Evolutionary conservation across 1,140 invertebrate genomes (phyloP).

Genomic region (Yoshiicerus persimilis): DNA sequence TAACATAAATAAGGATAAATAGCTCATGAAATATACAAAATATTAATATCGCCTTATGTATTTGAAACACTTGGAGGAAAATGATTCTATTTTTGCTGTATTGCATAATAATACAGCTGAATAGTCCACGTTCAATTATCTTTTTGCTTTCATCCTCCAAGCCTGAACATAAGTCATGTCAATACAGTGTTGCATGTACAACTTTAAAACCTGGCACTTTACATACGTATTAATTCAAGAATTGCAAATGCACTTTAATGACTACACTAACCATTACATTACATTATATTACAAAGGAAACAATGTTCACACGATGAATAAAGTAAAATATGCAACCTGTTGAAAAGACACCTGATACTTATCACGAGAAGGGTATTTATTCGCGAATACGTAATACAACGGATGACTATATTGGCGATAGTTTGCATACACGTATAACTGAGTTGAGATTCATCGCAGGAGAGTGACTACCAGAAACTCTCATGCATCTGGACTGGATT

Average conservation of each 20-base stretch:
- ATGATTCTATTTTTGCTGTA: neutral
- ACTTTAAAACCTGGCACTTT: neutral
- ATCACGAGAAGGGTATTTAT: too few species aligned
- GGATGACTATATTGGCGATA: too few species aligned
- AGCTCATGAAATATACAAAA: too few species aligned
- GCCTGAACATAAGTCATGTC: neutral
- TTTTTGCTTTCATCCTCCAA: neutral
- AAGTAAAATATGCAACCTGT: neutral
- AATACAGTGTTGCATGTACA: neutral
- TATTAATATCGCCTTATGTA: neutral
- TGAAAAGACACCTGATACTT: neutral
- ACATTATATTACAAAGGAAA: neutral
- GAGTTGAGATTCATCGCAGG: neutral
- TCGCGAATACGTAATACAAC: too few species aligned
- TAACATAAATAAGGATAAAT: too few species aligned
- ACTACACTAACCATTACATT: neutral
- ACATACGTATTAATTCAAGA: neutral
- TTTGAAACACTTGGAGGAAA: neutral
- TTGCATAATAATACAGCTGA: neutral
- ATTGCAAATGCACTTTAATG: neutral
- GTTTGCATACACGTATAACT: too few species aligned
- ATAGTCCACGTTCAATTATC: neutral
- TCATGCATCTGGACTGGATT: neutral
- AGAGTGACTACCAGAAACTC: neutral
- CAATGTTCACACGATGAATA: neutral